Evolutionary conservation across 2,113 vertebrate genomes (phyloP), one percentile per base, ranked within the genome.

Genomic region (Pseudorhombus dupliciocellatus): DNA sequence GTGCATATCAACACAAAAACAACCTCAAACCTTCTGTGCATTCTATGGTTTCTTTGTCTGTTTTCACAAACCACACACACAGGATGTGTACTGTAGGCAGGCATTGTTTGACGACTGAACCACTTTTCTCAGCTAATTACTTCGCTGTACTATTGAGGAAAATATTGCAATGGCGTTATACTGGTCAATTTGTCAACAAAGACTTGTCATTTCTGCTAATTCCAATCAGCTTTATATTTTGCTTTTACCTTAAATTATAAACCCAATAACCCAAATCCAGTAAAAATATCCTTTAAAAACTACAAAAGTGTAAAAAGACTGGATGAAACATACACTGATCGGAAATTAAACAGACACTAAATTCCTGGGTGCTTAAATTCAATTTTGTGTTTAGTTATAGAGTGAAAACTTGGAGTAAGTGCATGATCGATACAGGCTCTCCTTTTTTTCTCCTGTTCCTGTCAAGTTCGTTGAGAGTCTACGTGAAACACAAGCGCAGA

Each of bases 401-500:
- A 48, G 22, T 5, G 20, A 22, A 50, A 46, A n/a, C 65, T 61
- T 26, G 60, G 20, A 78, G 68, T 58, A 70, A 79, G 55, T 66
- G 66, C 52, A 48, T 61, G 67, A 81, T 61, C 64, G n/a, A 86
- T 79, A 51, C 1, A 22, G 21, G 37, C 77, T 63, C 16, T 6
- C 22, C n/a, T 42, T 48, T 75, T 28, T 15, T 12, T 57, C 56
- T 56, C 22, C 24, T 16, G 34, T 31, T 70, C 64, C 72, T 79
- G 69, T 66, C 70, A 75, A 50, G 71, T 73, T 82, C 42, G 51
- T 54, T 66, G 34, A 37, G 71, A 81, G 77, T 73, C 59, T 48
- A 73, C 67, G 48, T 76, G 68, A 73, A 81, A 82, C 86, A 88
- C 81, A 87, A 84, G 61, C 52, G 30, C 67, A 40, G 67, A 66